A percentile compares a stretch with the other conserved stretches of the same genome.
Evolutionary conservation across 2,888 invertebrate genomes (phyloP).

Genomic region (Catocala sponsa): DNA sequence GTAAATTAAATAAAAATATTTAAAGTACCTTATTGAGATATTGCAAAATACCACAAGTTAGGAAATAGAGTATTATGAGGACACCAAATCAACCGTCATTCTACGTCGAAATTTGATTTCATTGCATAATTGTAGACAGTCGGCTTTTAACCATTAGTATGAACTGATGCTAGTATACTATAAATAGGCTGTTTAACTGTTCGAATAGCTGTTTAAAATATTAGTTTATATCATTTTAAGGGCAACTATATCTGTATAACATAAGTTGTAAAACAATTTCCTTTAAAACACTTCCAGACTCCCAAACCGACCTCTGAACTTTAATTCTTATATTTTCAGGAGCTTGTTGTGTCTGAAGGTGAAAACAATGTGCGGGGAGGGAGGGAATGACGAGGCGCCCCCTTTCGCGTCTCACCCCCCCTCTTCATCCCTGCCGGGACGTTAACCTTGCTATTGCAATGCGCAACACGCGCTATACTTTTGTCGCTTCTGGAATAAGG

Average conservation of each 20-base stretch:
- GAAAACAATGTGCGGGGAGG: constrained; percentile 54
- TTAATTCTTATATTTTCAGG: constrained; percentile 62
- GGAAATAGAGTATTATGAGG: too few relatives aligned
- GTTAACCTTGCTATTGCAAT: constrained; percentile 82
- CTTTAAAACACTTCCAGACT: constrained; percentile 4
- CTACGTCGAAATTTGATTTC: too few relatives aligned
- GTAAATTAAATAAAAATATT: not conserved
- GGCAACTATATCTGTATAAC: not conserved
- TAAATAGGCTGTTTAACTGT: too few relatives aligned
- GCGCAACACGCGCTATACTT: constrained; percentile 75
- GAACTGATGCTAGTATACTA: too few relatives aligned
- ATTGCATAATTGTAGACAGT: too few relatives aligned
- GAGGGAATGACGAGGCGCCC: constrained; percentile 13
- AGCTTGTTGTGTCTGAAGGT: constrained; percentile 64
- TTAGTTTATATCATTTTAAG: not conserved
- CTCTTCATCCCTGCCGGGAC: constrained; percentile 52
- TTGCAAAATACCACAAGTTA: too few relatives aligned
- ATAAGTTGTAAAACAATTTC: constrained; percentile 29
- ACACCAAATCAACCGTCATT: too few relatives aligned
- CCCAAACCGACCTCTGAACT: constrained; percentile 36
- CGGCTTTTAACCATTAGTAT: too few relatives aligned
- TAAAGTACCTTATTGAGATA: too few relatives aligned
- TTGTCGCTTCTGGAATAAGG: constrained; percentile 78
- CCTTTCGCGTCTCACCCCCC: constrained; percentile 19
- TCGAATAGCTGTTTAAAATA: too few relatives aligned